phyloP scores from a whole-genome alignment of 1,140 invertebrate genomes.

The Leptonema lineaticorne region DNA sequence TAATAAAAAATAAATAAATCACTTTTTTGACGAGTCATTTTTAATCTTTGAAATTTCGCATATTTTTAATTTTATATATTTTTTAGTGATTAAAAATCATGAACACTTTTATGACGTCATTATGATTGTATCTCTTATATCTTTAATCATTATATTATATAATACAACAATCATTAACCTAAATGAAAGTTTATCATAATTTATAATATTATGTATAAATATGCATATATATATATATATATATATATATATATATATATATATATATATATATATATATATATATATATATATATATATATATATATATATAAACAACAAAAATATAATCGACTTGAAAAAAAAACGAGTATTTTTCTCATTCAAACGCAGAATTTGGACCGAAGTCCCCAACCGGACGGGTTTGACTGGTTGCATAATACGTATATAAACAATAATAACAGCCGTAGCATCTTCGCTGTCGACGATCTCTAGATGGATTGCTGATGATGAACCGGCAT shows the following conservation, averaged over 20 bases:
- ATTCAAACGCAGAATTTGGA: constrained; percentile 16
- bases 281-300: neutral
- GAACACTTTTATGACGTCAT: no score
- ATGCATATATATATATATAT: neutral
- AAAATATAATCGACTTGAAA: neutral
- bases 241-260: neutral
- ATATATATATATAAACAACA: neutral
- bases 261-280: neutral
- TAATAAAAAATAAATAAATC: no score
- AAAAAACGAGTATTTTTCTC: constrained; percentile 15
- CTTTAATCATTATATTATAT: no score
- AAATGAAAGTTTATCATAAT: no score
- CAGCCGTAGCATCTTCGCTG: constrained; percentile 3
- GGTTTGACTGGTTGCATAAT: constrained; percentile 19
- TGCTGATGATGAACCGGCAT: neutral
- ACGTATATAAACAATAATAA: constrained; percentile 9
- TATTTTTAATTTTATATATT: no score
- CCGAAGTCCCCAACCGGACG: constrained; percentile 11
- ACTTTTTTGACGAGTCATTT: no score
- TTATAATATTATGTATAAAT: neutral
- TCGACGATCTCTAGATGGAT: neutral
- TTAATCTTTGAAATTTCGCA: no score
- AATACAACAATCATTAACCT: no score
- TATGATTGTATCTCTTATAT: no score
- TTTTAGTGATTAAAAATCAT: no score